Evolutionary conservation across 2,797 vertebrate species (phyloP).

Genomic region (Anomalospiza imberbis): DNA sequence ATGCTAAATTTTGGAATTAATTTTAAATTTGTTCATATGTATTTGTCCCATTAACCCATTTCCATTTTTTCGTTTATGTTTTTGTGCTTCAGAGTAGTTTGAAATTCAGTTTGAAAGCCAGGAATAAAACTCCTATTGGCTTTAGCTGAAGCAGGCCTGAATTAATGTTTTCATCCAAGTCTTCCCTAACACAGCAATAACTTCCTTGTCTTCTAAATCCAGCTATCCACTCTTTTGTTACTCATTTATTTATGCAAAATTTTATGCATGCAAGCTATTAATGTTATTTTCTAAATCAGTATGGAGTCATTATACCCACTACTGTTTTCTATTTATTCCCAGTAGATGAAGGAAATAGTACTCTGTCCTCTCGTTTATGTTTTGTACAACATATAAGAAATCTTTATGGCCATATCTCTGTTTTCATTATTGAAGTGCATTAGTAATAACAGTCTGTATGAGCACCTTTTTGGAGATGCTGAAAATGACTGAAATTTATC

Average conservation of each 20-base stretch:
- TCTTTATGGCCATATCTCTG: constrained; percentile 56
- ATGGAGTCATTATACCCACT: constrained; percentile 13
- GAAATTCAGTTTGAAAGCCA: background rate
- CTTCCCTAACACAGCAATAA: background rate
- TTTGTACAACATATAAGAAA: constrained; percentile 55
- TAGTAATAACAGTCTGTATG: constrained; percentile 49
- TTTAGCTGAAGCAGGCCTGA: background rate
- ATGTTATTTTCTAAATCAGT: constrained; percentile 23
- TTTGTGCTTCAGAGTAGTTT: background rate
- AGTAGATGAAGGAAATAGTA: constrained; percentile 25
- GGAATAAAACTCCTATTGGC: background rate
- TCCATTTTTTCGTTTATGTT: background rate
- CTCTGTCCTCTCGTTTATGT: constrained; percentile 15
- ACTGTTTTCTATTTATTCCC: background rate
- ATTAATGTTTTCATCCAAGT: background rate
- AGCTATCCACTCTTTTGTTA: background rate
- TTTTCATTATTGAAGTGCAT: constrained; percentile 64
- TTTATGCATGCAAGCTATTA: background rate
- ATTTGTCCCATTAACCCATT: background rate
- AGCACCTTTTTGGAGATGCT: constrained; percentile 49
- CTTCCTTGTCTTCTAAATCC: background rate
- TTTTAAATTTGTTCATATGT: background rate
- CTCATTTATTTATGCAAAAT: background rate
- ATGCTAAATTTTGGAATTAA: background rate
- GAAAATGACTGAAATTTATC: constrained; percentile 68